Conservation (phyloP, 64 coral and sea anemone species). For the Dendronephthya gigantea region DNA sequence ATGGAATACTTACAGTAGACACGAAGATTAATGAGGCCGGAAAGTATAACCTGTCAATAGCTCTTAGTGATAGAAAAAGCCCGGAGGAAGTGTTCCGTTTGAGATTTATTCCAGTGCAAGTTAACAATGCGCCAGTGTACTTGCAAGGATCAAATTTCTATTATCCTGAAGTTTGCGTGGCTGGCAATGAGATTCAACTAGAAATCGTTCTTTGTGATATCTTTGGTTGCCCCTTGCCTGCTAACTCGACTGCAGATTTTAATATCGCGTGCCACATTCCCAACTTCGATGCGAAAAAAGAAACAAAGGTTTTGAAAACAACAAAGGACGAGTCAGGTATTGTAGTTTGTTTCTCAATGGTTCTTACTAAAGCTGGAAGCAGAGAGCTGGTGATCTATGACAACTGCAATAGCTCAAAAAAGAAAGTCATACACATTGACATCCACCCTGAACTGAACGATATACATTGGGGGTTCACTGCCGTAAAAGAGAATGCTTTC, state of each 20-base stretch:
- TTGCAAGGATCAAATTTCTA: not conserved
- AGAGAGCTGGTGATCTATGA: not conserved
- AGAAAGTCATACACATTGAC: not conserved
- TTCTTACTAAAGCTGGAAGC: not conserved
- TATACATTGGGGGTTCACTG: not conserved
- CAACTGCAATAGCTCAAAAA: not conserved
- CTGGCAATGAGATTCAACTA: not conserved
- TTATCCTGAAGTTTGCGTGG: not conserved
- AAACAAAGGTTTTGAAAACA: not conserved
- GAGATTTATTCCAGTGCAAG: not conserved
- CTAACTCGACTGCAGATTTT: not conserved
- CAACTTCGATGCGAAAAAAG: not conserved
- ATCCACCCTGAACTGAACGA: not conserved
- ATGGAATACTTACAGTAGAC: not conserved
- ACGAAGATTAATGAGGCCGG: not conserved
- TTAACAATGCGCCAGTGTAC: not conserved
- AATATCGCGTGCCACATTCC: not conserved
- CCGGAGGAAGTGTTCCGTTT: not conserved
- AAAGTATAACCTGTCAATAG: not conserved
- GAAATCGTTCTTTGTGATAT: not conserved
- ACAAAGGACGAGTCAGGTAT: not conserved
- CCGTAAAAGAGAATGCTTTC: not conserved
- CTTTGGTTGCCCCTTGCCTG: not conserved
- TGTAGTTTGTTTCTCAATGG: not conserved
- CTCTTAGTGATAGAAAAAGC: not conserved